Evolutionary conservation across 2,797 vertebrate species (phyloP).

Genomic region (Dipus sagitta): DNA sequence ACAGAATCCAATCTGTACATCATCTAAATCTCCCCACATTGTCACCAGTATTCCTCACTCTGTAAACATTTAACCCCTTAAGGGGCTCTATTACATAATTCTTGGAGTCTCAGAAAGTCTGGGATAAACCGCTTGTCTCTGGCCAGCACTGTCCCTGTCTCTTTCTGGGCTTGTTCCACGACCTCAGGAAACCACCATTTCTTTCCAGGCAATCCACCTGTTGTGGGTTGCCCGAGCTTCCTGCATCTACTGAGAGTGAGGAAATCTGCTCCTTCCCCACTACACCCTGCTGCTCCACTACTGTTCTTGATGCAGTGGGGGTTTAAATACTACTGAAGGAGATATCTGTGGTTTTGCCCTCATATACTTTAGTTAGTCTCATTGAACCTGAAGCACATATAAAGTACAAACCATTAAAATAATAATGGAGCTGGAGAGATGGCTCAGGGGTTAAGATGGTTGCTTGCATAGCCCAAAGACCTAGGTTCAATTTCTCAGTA

Average conservation of each 20-base stretch:
- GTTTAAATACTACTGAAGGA: not conserved
- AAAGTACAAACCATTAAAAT: not conserved
- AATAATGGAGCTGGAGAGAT: not conserved
- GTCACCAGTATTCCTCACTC: not conserved
- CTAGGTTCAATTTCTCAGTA: too few species aligned
- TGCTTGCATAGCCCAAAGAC: too few species aligned
- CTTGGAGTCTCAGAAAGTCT: not conserved
- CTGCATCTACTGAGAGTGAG: not conserved
- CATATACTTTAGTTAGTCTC: not conserved
- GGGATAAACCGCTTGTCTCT: not conserved
- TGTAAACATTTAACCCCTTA: not conserved
- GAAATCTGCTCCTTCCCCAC: fast-evolving
- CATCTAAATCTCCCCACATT: not conserved
- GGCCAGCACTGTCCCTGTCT: not conserved
- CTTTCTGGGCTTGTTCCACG: not conserved
- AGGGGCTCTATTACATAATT: not conserved
- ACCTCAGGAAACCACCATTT: too few species aligned
- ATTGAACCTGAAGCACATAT: not conserved
- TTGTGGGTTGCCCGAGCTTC: not conserved
- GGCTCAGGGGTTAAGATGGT: too few species aligned
- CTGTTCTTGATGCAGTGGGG: not conserved
- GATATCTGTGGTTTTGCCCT: not conserved
- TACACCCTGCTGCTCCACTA: too few species aligned
- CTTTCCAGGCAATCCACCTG: not conserved
- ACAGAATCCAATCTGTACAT: not conserved